Percentiles rank a stretch among this genome's conserved stretches.
These are phyloP conservation scores for Latheticus oryzae DNA, from an alignment of 2,888 invertebrate species.

Conservation along the genomic window DNA sequence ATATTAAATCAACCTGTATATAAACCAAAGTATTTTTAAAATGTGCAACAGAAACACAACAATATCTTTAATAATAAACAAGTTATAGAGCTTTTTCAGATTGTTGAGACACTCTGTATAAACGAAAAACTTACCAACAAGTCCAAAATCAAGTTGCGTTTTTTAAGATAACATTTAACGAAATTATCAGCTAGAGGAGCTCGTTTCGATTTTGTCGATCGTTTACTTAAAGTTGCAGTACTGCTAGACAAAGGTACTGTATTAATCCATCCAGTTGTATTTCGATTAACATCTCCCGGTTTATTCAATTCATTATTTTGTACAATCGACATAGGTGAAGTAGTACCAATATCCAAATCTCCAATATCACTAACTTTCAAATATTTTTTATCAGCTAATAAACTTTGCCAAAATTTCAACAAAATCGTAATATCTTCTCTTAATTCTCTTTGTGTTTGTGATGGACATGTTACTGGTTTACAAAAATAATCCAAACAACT, in stretches of 20 bases:
- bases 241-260: constrained; percentile 84
- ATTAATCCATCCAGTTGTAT: constrained; percentile 90
- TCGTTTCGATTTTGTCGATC: constrained; percentile 78
- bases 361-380: constrained; percentile 85
- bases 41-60: too few species aligned
- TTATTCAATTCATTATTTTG: constrained; percentile 63
- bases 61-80: too few species aligned
- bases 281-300: constrained; percentile 68
- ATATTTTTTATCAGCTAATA: constrained; percentile 95
- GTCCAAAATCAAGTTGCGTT: constrained; percentile 93
- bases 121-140: too few species aligned
- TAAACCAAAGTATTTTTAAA: too few species aligned
- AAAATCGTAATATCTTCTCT: constrained; percentile 90
- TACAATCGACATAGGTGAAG: constrained; percentile 61
- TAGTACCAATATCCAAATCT: constrained; percentile 60
- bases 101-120: too few species aligned
- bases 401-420: constrained; percentile 94
- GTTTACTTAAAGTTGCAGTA: constrained; percentile 76
- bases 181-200: constrained; percentile 79
- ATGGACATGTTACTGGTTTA: constrained; percentile 88
- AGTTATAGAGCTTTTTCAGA: too few species aligned
- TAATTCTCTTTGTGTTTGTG: constrained; percentile 80
- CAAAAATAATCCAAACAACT: constrained; percentile 97
- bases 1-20: too few species aligned
- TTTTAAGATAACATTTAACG: constrained; percentile 94